These are phyloP conservation scores for Garrulus glandarius DNA, from an alignment of 2,797 vertebrate genomes.

Conservation along the genomic window DNA sequence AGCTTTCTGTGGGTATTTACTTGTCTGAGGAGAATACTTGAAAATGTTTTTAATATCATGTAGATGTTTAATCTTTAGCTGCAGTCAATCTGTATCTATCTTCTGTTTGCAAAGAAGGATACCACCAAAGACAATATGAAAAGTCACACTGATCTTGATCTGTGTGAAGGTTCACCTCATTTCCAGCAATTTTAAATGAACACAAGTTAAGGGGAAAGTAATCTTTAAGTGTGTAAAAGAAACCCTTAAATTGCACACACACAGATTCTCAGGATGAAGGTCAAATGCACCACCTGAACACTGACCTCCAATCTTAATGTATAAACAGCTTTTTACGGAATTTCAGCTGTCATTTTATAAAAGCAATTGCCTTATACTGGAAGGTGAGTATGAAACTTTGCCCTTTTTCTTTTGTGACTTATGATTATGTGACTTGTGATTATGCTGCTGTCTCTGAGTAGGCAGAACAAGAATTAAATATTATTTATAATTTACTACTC, in stretches of 20 bases:
- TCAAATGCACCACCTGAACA: neutral
- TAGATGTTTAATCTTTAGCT: neutral
- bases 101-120: neutral
- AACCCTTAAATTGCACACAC: neutral
- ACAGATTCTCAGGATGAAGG: neutral
- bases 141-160: neutral
- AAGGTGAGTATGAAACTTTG: neutral
- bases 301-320: neutral
- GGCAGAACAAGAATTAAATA: neutral
- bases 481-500: neutral
- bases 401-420: neutral
- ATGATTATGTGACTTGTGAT: too few species aligned
- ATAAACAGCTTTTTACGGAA: neutral
- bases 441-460: neutral
- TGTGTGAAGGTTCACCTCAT: neutral
- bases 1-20: neutral
- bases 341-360: neutral
- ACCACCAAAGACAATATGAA: neutral
- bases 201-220: neutral
- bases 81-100: neutral
- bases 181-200: neutral
- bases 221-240: neutral
- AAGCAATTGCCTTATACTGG: neutral
- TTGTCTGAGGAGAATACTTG: neutral
- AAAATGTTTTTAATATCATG: neutral